Conservation (phyloP, 2,113 vertebrate species). For the Lycaon pictus region DNA sequence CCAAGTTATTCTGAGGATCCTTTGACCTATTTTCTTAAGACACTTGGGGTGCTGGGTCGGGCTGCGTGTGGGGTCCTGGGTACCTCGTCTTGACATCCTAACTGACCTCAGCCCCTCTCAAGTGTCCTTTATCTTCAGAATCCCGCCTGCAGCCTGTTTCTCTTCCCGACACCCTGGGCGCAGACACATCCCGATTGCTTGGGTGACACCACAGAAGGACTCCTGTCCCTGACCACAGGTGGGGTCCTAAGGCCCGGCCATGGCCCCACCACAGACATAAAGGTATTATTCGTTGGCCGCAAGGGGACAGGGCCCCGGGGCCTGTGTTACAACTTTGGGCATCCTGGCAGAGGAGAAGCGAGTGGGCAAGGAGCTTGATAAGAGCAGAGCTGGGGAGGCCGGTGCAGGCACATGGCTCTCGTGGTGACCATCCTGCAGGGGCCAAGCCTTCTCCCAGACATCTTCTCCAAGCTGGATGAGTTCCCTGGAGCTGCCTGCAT, state of each 20-base stretch:
- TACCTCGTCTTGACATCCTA: background rate
- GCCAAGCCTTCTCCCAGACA: background rate
- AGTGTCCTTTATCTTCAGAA: background rate
- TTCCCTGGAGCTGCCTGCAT: background rate
- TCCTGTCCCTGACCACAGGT: background rate
- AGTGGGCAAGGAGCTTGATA: background rate
- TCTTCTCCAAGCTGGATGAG: fast-evolving
- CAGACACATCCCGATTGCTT: background rate
- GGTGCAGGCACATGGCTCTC: background rate
- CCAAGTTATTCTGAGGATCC: background rate
- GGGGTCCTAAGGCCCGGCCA: background rate
- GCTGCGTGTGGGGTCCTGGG: background rate
- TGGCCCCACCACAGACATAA: background rate
- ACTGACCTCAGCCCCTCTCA: background rate
- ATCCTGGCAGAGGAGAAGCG: background rate
- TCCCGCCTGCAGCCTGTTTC: fast-evolving
- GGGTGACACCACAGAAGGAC: background rate
- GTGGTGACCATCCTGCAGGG: background rate
- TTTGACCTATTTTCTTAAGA: background rate
- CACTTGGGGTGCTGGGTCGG: fast-evolving
- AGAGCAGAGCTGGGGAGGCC: fast-evolving
- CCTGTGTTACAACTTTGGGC: background rate
- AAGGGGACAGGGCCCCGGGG: too few relatives aligned
- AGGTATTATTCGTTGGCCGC: background rate
- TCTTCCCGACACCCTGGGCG: background rate